Base-by-base conservation (phyloP, 1,140 invertebrate species). In the Gonatopus flavifemur region DNA sequence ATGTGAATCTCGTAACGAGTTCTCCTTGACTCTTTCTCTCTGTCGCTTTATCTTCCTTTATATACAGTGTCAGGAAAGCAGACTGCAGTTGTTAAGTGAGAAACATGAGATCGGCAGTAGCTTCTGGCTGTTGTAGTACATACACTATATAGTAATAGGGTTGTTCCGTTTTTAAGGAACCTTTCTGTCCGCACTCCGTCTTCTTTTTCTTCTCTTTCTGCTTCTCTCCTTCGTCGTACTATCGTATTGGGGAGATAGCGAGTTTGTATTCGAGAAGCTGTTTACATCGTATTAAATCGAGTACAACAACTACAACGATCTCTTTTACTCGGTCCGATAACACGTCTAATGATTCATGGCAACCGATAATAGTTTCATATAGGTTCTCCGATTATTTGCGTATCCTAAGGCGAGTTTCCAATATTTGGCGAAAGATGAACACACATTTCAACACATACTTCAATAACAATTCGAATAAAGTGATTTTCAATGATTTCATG, bases 311-410 rank as follows among this genome's bases (percentile, higher is more conserved):
- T 45, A 40, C 47, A 52, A 48, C 44, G 50, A 53, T 53, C 49
- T 52, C 55, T 40, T 36, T 51, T 40, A 15, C 43, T 48, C 40
- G 18, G 28, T n/a, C 25, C 48, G 59, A 62, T 62, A 62, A 59
- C 45, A n/a, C 50, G 44, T 41, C 22, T 9, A 33, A 38, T 60
- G 60, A 62, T 62, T 62, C 57, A 62, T 62, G 45, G 33, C 24
- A 36, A 25, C 10, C 41, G 52, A 62, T 59, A 59, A 59, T 31
- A 38, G 38, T 9, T 35, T 33, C 32, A 25, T 37, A 39, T 41
- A 9, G 10, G 12, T 4, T 25, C 32, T 15, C 1, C 25, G 37
- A 5, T 15, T 35, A 37, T 16, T n/a, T 28, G 6, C 12, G 6
- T 7, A 28, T 7, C 12, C 6, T 28, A 6, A 28, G 25, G 12